Conservation (phyloP, 2,113 vertebrate genomes). For the Ailuropoda melanoleuca region DNA sequence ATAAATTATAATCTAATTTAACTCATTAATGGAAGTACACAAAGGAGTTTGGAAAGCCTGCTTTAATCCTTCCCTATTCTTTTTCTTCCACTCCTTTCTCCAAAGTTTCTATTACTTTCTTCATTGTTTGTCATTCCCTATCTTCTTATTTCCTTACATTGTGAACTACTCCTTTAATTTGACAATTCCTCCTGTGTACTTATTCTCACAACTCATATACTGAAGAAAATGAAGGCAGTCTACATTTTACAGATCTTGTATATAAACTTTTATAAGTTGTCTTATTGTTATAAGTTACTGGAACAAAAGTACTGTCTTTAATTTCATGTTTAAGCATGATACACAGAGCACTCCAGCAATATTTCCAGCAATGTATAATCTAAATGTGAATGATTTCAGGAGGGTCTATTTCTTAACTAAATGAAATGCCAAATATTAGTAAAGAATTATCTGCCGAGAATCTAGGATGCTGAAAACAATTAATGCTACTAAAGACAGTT, state of each 20-base stretch:
- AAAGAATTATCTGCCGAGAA: background rate
- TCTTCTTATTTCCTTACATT: background rate
- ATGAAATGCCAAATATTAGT: background rate
- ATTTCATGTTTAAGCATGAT: background rate
- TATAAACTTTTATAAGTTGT: background rate
- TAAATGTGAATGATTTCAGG: conserved; percentile 36
- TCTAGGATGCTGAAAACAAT: conserved; percentile 10
- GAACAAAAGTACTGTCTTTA: conserved; percentile 16
- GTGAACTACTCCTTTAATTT: background rate
- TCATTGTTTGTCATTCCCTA: background rate
- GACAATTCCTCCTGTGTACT: background rate
- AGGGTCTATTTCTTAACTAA: conserved; percentile 3
- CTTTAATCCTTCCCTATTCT: background rate
- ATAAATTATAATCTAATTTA: background rate
- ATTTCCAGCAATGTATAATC: background rate
- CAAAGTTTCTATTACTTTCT: background rate
- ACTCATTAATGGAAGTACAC: background rate
- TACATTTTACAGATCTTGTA: background rate
- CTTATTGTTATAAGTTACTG: background rate
- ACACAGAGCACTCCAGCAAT: background rate
- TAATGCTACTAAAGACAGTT: background rate
- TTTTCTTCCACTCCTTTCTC: background rate
- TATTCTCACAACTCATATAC: background rate
- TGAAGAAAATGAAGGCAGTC: conserved; percentile 19
- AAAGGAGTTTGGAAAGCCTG: background rate